Evolutionary conservation across 2,113 vertebrate genomes (phyloP).

Genomic region (Pygoscelis antarcticus): DNA sequence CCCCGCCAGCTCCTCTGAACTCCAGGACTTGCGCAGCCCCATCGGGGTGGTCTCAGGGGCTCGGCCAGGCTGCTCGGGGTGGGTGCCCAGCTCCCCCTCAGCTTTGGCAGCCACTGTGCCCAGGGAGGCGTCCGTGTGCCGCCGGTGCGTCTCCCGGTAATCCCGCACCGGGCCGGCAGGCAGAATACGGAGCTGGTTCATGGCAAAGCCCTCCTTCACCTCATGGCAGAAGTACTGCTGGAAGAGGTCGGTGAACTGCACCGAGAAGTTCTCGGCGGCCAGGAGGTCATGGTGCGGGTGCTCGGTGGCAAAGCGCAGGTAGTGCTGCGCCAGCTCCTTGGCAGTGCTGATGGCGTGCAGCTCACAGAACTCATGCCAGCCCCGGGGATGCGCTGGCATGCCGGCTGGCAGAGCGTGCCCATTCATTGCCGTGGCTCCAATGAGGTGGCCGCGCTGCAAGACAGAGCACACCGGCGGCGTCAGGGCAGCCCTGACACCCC

Average conservation of each 20-base stretch:
- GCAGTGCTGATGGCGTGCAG: slow-evolving; percentile 90
- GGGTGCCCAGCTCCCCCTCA: slow-evolving; percentile 42
- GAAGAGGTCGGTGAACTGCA: slow-evolving; percentile 92
- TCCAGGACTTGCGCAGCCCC: slow-evolving; percentile 75
- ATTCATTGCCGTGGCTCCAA: slow-evolving; percentile 93
- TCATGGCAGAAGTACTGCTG: slow-evolving; percentile 92
- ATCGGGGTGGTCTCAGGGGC: slow-evolving; percentile 17
- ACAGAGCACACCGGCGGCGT: neutral
- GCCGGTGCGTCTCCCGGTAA: slow-evolving; percentile 85
- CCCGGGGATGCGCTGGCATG: slow-evolving; percentile 76
- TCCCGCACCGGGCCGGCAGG: slow-evolving; percentile 82
- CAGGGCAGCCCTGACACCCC: neutral
- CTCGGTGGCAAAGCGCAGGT: slow-evolving; percentile 87
- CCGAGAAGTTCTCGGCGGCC: slow-evolving; percentile 89
- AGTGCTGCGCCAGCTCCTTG: slow-evolving; percentile 90
- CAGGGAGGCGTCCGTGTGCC: slow-evolving; percentile 44
- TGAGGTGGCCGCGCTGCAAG: slow-evolving; percentile 80
- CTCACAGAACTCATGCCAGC: slow-evolving; percentile 98
- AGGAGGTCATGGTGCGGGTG: slow-evolving; percentile 85
- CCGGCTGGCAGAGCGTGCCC: slow-evolving; percentile 82
- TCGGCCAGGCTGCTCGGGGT: slow-evolving; percentile 65
- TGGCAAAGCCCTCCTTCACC: slow-evolving; percentile 81
- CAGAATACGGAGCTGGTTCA: slow-evolving; percentile 72
- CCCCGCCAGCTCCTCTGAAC: slow-evolving; percentile 80
- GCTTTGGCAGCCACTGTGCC: slow-evolving; percentile 67